These are phyloP conservation scores for Poeciliopsis occidentalis DNA, from an alignment of 2,113 vertebrate species.

Conservation along the genomic window DNA sequence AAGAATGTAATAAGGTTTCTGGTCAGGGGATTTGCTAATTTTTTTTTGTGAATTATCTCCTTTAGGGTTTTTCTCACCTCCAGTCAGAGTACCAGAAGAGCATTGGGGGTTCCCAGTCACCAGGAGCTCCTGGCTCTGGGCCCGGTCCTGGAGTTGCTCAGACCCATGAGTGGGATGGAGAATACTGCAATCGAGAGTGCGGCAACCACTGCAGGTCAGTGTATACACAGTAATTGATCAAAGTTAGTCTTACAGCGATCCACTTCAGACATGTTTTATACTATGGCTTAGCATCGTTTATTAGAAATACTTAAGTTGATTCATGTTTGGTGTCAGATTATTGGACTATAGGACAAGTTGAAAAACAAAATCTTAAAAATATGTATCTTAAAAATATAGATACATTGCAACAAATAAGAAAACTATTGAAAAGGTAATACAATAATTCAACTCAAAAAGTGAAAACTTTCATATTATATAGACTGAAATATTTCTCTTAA, in stretches of 20 bases:
- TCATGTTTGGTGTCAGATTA: no score
- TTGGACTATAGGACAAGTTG: neutral
- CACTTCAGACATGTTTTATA: neutral
- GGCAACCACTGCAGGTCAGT: constrained; percentile 95
- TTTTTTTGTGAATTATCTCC: constrained; percentile 1
- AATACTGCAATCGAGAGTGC: constrained; percentile 95
- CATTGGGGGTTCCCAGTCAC: constrained; percentile 91
- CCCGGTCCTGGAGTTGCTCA: constrained; percentile 82
- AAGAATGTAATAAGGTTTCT: neutral
- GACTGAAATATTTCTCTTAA: neutral
- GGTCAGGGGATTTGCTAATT: neutral
- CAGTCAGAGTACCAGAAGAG: constrained; percentile 92
- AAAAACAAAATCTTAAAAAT: neutral
- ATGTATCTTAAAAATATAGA: neutral
- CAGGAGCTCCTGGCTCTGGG: constrained; percentile 83
- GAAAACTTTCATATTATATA: neutral
- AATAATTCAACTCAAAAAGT: neutral
- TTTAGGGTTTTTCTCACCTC: constrained; percentile 93
- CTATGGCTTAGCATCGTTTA: neutral
- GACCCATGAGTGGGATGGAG: constrained; percentile 92
- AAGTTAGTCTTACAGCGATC: constrained; percentile 1
- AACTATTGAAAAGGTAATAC: neutral
- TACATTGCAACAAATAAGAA: neutral
- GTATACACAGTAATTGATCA: neutral
- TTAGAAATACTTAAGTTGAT: no score